A percentile compares a stretch with the other conserved stretches of the same genome.
Evolutionary conservation across 2,888 invertebrate species (phyloP).

Genomic region (Suillia variegata): DNA sequence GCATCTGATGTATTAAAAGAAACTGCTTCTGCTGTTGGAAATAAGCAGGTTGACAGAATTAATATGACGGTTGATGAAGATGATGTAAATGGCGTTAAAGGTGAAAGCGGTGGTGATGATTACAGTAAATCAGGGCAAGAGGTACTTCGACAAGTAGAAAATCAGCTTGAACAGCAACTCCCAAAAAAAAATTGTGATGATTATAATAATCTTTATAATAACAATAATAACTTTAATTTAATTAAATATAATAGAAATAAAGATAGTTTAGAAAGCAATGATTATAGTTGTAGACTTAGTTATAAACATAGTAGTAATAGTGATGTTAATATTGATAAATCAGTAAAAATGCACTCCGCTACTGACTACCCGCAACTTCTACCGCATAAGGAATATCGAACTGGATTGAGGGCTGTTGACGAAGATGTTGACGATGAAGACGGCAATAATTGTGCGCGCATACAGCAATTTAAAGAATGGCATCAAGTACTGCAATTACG

Average conservation of each 20-base stretch:
- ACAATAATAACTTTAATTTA: constrained; percentile 38
- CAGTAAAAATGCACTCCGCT: background rate
- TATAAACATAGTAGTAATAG: constrained; percentile 24
- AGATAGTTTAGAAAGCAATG: constrained; percentile 8
- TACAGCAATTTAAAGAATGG: constrained; percentile 81
- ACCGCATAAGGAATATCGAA: constrained; percentile 42
- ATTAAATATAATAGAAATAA: constrained; percentile 33
- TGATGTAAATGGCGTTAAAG: background rate
- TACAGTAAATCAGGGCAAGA: constrained; percentile 22
- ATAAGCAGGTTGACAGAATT: too few species aligned
- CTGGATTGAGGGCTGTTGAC: constrained; percentile 44
- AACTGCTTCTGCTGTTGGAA: background rate
- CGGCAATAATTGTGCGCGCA: constrained; percentile 35
- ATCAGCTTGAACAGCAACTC: constrained; percentile 26
- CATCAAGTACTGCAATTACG: constrained; percentile 80
- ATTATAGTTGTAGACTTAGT: constrained; percentile 10
- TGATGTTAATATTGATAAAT: constrained; percentile 9
- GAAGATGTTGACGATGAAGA: constrained; percentile 37
- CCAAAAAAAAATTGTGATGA: constrained; percentile 42
- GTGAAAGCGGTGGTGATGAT: constrained; percentile 17
- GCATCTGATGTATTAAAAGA: constrained; percentile 29
- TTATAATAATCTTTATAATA: constrained; percentile 39
- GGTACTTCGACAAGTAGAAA: constrained; percentile 17
- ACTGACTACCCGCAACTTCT: background rate
- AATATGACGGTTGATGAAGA: too few species aligned